Base-by-base conservation (phyloP, 1,140 invertebrate genomes). In the Trichogramma pretiosum region DNA sequence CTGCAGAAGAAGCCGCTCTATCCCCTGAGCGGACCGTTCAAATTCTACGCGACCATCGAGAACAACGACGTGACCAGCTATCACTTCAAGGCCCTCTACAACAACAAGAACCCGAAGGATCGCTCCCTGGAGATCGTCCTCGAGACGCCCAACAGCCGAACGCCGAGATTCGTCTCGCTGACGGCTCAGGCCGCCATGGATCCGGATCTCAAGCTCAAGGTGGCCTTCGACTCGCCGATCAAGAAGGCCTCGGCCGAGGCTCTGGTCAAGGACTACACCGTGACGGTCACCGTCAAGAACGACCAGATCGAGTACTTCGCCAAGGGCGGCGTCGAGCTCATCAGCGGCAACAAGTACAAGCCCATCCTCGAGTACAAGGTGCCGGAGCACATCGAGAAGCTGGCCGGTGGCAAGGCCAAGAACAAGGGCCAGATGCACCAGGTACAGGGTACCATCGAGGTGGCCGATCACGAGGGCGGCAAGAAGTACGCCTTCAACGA, bases 301-400 rank as follows among this genome's bases (percentile, higher is more conserved):
- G 82, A 85, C 51, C 66, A 71, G 1, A 59, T 70, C 1, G 71
- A 80, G 18, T 83, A 81, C 26, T 80, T 66, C 38, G 77, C 68
- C 3, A 81, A 79, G 57, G 62, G 75, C 33, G 84, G 84, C 0
- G 68, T 85, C n/a, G 59, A 68, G 3, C 70, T 78, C 4, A 7
- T 51, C 14, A 72, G 74, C 38, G 80, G 79, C 9, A 67, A 67
- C 21, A 76, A 79, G 4, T 85, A 82, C 59, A 80, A 74, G 46
- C 85, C 85, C 1, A 55, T 85, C 1, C 64, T 88, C 16, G 80
- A 86, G 56, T 84, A 83, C 57, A 74, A 75, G 59, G 49, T 78
- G 34, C 78, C 84, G 3, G 70, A 75, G 49, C 70, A 75, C 44
- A 55, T 72, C 53, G 63, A 66, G 55, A 68, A 70, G 38, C 56